phyloP scores from a whole-genome alignment of 1,140 invertebrate species.

The Trichonephila clavipes region DNA sequence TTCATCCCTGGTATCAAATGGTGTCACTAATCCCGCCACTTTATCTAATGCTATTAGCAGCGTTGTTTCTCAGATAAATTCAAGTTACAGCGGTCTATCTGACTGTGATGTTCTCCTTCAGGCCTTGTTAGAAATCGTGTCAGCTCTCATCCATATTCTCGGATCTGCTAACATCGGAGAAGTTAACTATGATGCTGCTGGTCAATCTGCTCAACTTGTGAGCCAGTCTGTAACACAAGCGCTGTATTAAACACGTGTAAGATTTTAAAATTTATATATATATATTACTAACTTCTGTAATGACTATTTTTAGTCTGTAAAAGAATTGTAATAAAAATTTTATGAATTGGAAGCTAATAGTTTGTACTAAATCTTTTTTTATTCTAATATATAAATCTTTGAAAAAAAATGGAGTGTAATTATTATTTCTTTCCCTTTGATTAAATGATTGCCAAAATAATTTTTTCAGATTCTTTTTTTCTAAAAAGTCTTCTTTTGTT shows the following conservation, averaged over 20 bases:
- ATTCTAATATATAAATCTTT: too few species aligned
- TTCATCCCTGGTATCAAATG: conserved; percentile 10
- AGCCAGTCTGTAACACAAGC: not conserved
- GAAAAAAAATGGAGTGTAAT: too few species aligned
- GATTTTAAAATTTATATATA: too few species aligned
- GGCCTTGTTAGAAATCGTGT: not conserved
- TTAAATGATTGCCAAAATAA: too few species aligned
- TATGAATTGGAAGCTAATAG: too few species aligned
- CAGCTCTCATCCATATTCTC: conserved; percentile 18
- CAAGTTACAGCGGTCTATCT: not conserved
- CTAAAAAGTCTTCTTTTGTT: too few species aligned
- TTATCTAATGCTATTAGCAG: not conserved
- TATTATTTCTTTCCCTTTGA: too few species aligned
- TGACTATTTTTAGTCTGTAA: too few species aligned
- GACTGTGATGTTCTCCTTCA: conserved; percentile 16
- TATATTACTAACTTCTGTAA: too few species aligned
- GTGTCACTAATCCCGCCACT: not conserved
- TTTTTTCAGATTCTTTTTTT: too few species aligned
- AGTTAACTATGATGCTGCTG: not conserved
- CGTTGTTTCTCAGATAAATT: not conserved
- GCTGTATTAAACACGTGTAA: not conserved
- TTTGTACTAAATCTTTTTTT: too few species aligned
- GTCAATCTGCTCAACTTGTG: not conserved
- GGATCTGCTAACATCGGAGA: not conserved
- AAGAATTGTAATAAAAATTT: too few species aligned